Evolutionary conservation across 2,113 vertebrate species (phyloP).

Genomic region (Hymenochirus boettgeri): DNA sequence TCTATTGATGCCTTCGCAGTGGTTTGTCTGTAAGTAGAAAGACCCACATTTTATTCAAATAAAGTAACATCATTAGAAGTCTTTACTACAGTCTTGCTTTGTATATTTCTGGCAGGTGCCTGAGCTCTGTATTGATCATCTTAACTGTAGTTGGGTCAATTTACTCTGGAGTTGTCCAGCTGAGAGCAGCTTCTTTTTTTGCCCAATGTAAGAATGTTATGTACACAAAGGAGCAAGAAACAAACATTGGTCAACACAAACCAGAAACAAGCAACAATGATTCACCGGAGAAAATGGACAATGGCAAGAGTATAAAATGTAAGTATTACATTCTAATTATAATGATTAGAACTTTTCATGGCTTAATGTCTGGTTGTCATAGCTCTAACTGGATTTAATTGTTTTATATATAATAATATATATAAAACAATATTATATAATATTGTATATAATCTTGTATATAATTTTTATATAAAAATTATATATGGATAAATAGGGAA

Average conservation of each 20-base stretch:
- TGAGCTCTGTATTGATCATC: conserved; percentile 60
- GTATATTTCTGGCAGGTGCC: conserved; percentile 55
- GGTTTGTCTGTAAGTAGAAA: conserved; percentile 68
- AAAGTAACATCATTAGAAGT: not conserved
- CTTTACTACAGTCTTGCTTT: not conserved
- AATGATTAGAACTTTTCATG: too few species aligned
- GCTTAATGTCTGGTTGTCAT: too few species aligned
- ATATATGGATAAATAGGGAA: too few species aligned
- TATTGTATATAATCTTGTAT: too few species aligned
- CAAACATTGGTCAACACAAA: not conserved
- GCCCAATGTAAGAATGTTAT: conserved; percentile 35
- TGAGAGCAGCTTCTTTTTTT: conserved; percentile 16
- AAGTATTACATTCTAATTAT: conserved; percentile 2
- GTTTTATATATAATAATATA: too few species aligned
- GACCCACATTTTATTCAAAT: not conserved
- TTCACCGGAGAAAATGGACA: conserved; percentile 2
- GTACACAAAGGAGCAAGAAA: not conserved
- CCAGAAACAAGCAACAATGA: conserved; percentile 8
- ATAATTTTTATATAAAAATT: too few species aligned
- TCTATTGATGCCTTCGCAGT: conserved; percentile 53
- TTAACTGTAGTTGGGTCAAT: conserved; percentile 65
- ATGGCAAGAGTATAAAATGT: conserved; percentile 7
- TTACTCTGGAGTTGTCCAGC: conserved; percentile 47
- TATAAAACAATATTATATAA: too few species aligned
- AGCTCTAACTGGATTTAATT: too few species aligned